Conservation (phyloP, 1,140 invertebrate genomes). For the Akabosia matsudoensis region DNA sequence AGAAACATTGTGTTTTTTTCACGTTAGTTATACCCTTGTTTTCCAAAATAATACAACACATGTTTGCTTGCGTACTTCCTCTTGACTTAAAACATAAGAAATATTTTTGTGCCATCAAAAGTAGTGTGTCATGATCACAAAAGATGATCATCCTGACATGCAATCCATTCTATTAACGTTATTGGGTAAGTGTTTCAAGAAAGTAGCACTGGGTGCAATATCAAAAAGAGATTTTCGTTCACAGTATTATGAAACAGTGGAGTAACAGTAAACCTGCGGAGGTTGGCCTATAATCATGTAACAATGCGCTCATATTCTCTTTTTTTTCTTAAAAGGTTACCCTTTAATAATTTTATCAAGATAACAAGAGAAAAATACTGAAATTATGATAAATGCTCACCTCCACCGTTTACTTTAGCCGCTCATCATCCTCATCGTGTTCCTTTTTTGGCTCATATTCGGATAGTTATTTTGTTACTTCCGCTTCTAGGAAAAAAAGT, state of each 20-base stretch:
- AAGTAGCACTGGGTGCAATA: slow-evolving; percentile 10
- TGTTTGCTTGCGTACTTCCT: slow-evolving; percentile 26
- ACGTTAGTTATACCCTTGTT: not conserved
- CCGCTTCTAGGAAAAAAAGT: no score
- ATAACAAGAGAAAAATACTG: slow-evolving; percentile 11
- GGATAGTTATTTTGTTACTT: no score
- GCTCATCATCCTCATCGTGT: not conserved
- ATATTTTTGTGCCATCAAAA: not conserved
- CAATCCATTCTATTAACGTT: no score
- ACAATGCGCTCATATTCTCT: not conserved
- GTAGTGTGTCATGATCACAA: not conserved
- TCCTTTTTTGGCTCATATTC: no score
- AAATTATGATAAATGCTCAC: slow-evolving; percentile 21
- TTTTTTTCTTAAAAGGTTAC: not conserved
- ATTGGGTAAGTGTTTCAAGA: not conserved
- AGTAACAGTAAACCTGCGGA: not conserved
- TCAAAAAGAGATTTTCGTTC: no score
- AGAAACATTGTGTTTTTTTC: not conserved
- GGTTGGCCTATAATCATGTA: not conserved
- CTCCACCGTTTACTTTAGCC: not conserved
- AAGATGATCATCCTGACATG: not conserved
- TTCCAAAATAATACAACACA: slow-evolving; percentile 8
- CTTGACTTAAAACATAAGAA: slow-evolving; percentile 11
- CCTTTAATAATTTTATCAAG: not conserved
- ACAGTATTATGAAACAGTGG: no score